phyloP scores from a whole-genome alignment of 2,888 invertebrate species.

The Candidula unifasciata region DNA sequence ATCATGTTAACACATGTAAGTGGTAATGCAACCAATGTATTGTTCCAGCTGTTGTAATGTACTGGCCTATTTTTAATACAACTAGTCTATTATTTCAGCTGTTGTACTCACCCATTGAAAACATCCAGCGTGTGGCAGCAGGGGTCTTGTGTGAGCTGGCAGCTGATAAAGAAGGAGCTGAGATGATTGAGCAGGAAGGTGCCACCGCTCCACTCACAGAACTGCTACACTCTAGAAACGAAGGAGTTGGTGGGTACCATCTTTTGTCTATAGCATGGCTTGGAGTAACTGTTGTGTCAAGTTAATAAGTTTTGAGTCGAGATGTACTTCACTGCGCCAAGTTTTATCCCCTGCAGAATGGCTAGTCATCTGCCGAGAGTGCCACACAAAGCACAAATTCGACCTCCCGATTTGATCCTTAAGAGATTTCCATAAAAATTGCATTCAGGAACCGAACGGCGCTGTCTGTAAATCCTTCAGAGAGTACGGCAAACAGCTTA shows the following conservation, averaged over 20 bases:
- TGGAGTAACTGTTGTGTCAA: neutral
- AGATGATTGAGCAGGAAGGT: slow-evolving; percentile 97
- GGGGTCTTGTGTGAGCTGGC: slow-evolving; percentile 97
- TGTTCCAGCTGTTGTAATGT: slow-evolving; percentile 86
- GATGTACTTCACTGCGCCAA: too few species aligned
- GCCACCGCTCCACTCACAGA: slow-evolving; percentile 92
- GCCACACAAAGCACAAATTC: too few species aligned
- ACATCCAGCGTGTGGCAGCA: slow-evolving; percentile 96
- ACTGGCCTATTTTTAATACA: too few species aligned
- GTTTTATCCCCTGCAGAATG: too few species aligned
- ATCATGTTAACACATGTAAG: too few species aligned
- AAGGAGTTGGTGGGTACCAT: slow-evolving; percentile 87
- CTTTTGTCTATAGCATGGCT: neutral
- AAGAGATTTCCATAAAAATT: too few species aligned
- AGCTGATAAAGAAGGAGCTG: slow-evolving; percentile 97
- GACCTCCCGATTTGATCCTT: too few species aligned
- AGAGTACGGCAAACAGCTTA: too few species aligned
- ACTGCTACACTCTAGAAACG: slow-evolving; percentile 95
- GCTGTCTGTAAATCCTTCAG: too few species aligned
- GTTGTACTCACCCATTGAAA: slow-evolving; percentile 97
- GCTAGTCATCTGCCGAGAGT: too few species aligned
- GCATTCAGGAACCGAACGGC: too few species aligned
- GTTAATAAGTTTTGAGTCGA: too few species aligned
- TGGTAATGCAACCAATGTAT: neutral
- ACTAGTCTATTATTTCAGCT: slow-evolving; percentile 80